phyloP scores from a whole-genome alignment of 2,888 invertebrate genomes.

The Netelia inedita region DNA sequence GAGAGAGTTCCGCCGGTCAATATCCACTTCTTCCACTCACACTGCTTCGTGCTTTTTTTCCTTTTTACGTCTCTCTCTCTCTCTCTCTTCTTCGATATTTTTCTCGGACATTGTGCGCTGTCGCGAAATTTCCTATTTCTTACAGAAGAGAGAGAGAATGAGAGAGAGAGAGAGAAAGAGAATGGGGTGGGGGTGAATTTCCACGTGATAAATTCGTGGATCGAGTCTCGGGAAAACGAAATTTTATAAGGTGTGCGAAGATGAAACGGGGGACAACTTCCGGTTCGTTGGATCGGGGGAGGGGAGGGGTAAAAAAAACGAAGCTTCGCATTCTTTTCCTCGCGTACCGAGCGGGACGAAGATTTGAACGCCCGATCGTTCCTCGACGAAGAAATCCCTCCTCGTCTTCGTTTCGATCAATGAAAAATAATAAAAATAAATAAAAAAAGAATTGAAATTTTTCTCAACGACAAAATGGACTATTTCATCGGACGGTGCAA shows the following conservation, averaged over 20 bases:
- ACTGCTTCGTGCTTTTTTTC: constrained; percentile 45
- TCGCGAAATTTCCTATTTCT: constrained; percentile 45
- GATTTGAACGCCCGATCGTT: background rate
- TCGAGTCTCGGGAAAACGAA: constrained; percentile 39
- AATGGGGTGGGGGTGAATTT: constrained; percentile 34
- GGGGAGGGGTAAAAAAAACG: too few species aligned
- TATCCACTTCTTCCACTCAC: constrained; percentile 57
- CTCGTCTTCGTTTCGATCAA: background rate
- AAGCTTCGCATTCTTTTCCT: background rate
- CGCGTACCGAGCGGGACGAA: background rate
- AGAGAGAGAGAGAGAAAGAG: constrained; percentile 34
- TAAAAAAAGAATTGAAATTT: background rate
- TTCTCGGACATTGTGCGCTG: constrained; percentile 30
- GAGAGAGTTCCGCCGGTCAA: constrained; percentile 56
- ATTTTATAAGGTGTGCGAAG: constrained; percentile 54
- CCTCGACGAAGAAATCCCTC: background rate
- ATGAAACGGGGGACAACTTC: background rate
- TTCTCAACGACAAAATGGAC: constrained; percentile 14
- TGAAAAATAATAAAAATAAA: background rate
- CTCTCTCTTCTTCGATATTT: constrained; percentile 47
- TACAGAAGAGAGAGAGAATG: constrained; percentile 39
- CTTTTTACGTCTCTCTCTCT: constrained; percentile 19
- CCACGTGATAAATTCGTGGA: constrained; percentile 61
- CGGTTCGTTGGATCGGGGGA: constrained; percentile 29
- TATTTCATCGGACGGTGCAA: constrained; percentile 62